These are phyloP conservation scores for Micronycteris hirsuta DNA, from an alignment of 2,113 vertebrate species.

Conservation along the genomic window DNA sequence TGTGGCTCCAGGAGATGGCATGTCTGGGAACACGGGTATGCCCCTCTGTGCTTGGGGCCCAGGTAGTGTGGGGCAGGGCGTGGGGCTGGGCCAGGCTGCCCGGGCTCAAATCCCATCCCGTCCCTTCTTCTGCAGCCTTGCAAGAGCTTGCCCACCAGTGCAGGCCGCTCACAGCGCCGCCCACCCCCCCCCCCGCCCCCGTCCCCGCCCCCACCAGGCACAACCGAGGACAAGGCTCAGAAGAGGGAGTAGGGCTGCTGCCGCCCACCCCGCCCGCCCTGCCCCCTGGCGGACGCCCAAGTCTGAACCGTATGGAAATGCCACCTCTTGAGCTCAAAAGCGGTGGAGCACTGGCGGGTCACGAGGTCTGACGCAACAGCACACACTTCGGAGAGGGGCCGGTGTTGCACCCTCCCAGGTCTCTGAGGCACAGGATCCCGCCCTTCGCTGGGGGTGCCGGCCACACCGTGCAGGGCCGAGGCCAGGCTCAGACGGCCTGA, in stretches of 20 bases:
- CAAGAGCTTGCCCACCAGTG: fast-evolving
- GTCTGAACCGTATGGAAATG: not conserved
- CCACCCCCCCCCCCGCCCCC: too few species aligned
- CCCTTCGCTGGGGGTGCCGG: not conserved
- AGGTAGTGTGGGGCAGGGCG: not conserved
- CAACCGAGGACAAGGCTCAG: not conserved
- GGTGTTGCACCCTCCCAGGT: not conserved
- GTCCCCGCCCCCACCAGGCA: too few species aligned
- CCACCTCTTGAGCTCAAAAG: too few species aligned
- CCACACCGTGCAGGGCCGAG: not conserved
- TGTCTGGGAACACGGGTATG: fast-evolving
- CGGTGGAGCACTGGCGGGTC: fast-evolving
- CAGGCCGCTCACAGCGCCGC: too few species aligned
- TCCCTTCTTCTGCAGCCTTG: not conserved
- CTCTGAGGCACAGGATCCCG: not conserved
- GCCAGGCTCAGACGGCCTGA: not conserved
- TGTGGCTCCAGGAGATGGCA: not conserved
- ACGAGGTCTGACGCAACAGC: fast-evolving
- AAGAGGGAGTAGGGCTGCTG: not conserved
- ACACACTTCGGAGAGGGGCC: not conserved
- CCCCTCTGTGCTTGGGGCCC: not conserved
- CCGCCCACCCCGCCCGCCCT: not conserved
- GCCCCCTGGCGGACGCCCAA: fast-evolving
- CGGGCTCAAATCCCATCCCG: not conserved
- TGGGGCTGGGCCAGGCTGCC: not conserved